These are phyloP conservation scores for Poecile atricapillus DNA, from an alignment of 2,113 vertebrate genomes.

Conservation along the genomic window DNA sequence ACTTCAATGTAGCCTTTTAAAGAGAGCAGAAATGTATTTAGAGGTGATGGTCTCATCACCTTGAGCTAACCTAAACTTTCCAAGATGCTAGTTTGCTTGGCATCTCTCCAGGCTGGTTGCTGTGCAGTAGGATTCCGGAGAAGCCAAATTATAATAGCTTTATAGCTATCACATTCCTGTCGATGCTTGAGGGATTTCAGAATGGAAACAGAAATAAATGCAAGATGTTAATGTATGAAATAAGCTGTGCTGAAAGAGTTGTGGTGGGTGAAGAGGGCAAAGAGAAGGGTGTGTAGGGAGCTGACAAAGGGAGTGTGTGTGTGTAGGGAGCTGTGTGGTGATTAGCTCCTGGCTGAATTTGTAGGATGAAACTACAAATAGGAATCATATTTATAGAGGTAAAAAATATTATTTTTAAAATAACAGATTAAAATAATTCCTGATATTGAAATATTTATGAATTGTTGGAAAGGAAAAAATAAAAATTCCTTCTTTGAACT, in stretches of 20 bases:
- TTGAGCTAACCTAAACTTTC: neutral
- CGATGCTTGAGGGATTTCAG: neutral
- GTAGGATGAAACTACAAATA: neutral
- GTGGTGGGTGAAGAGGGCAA: neutral
- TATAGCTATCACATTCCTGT: neutral
- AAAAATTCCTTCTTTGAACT: neutral
- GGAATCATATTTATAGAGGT: neutral
- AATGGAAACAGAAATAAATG: conserved; percentile 20
- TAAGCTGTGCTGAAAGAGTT: neutral
- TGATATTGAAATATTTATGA: neutral
- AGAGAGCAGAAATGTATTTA: neutral
- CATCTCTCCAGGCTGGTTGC: neutral
- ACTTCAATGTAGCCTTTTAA: neutral
- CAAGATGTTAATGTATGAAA: neutral
- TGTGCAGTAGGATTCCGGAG: neutral
- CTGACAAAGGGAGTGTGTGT: neutral
- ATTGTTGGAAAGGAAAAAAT: neutral
- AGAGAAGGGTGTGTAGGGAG: neutral
- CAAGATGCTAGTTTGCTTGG: neutral
- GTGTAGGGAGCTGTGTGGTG: neutral
- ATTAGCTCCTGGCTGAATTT: neutral
- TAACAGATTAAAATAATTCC: neutral
- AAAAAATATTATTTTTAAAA: neutral
- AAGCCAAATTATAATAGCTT: neutral
- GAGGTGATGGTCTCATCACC: neutral